Evolutionary conservation across 2,888 invertebrate genomes (phyloP).

Genomic region (Rotaria macrura): DNA sequence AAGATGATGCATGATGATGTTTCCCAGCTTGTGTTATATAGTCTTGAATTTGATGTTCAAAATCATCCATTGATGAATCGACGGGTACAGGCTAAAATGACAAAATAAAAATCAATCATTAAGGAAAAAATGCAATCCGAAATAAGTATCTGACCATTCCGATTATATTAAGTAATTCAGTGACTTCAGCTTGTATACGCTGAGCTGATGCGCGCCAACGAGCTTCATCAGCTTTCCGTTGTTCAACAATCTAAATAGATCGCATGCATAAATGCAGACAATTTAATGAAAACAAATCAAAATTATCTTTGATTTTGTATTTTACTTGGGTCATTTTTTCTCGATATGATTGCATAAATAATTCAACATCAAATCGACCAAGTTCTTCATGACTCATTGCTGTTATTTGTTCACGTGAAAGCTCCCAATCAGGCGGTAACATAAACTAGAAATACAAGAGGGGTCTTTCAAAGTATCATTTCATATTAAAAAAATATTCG

Average conservation of each 20-base stretch:
- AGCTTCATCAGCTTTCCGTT: constrained; percentile 20
- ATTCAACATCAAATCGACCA: neutral
- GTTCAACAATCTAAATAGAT: neutral
- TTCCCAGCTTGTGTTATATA: neutral
- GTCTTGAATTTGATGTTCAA: neutral
- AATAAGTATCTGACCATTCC: neutral
- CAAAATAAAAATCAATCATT: neutral
- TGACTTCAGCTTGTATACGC: neutral
- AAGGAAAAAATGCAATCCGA: neutral
- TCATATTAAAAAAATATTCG: neutral
- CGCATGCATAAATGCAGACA: no score
- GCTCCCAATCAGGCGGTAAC: neutral
- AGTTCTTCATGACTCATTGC: neutral
- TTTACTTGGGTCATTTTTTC: constrained; percentile 7
- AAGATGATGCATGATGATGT: neutral
- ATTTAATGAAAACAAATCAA: neutral
- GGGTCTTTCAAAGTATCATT: neutral
- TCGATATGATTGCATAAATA: constrained; percentile 19
- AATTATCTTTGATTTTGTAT: neutral
- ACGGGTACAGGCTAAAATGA: neutral
- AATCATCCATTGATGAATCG: constrained; percentile 10
- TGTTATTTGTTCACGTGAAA: constrained; percentile 15
- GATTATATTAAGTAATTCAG: neutral
- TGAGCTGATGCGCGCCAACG: neutral
- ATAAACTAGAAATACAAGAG: neutral